phyloP scores from a whole-genome alignment of 2,797 vertebrate species.

The Chelon labrosus region DNA sequence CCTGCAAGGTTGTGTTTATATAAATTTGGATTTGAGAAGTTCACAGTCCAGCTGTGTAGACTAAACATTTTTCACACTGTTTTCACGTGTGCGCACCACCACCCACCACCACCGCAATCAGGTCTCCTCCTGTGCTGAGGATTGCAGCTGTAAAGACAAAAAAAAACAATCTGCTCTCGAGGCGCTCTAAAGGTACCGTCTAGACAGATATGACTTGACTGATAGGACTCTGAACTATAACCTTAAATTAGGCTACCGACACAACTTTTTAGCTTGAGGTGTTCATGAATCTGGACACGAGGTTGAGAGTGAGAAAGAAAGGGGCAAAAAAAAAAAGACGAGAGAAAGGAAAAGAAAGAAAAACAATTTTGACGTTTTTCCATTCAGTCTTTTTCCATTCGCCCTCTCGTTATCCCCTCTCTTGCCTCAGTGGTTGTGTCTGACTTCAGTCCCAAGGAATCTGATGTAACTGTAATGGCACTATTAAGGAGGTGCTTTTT shows the following conservation, averaged over 20 bases:
- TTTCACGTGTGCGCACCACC: conserved; percentile 48
- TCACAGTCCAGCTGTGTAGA: conserved; percentile 79
- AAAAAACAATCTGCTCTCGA: conserved; percentile 17
- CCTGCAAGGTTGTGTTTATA: conserved; percentile 69
- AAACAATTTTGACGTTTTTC: conserved; percentile 72
- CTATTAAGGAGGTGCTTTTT: conserved; percentile 58
- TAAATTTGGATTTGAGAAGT: conserved; percentile 62
- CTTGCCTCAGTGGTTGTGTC: conserved; percentile 55
- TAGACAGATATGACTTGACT: conserved; percentile 31
- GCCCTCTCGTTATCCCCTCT: conserved; percentile 34
- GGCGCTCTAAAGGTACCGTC: conserved; percentile 14
- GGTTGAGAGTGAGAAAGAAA: conserved; percentile 8
- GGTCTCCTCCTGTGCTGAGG: conserved; percentile 39
- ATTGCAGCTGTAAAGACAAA: conserved; percentile 49
- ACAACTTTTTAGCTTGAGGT: neutral
- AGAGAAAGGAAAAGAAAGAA: conserved; percentile 41
- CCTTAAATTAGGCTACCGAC: neutral
- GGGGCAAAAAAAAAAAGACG: conserved; percentile 5
- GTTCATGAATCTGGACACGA: conserved; percentile 6
- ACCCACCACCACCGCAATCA: conserved; percentile 22
- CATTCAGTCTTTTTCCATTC: conserved; percentile 75
- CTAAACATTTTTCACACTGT: conserved; percentile 77
- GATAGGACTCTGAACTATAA: neutral
- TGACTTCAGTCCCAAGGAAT: conserved; percentile 77
- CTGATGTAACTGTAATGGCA: conserved; percentile 65